phyloP scores from a whole-genome alignment of 1,140 invertebrate species.

The Drosophila nasuta region DNA sequence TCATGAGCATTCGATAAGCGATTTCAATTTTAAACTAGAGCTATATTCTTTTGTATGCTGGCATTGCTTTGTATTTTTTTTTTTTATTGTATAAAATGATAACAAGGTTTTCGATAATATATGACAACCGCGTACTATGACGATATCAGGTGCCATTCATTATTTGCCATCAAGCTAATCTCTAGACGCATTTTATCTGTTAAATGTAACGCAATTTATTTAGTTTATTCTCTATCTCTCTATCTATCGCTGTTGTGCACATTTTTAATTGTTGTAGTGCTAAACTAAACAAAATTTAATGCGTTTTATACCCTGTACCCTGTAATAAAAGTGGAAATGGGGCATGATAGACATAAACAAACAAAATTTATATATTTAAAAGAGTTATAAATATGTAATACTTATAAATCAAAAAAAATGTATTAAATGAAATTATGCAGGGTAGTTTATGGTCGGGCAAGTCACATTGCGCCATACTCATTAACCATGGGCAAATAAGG shows the following conservation, averaged over 20 bases:
- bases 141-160: conserved; percentile 13
- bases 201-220: not conserved
- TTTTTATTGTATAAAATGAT: conserved; percentile 6
- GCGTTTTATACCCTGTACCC: not conserved
- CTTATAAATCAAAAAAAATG: not conserved
- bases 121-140: not conserved
- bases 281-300: not conserved
- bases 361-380: too few species aligned
- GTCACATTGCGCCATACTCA: not conserved
- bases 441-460: not conserved
- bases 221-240: not conserved
- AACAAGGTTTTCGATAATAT: not conserved
- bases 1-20: conserved; percentile 11
- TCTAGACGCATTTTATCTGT: not conserved
- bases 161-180: conserved; percentile 11
- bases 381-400: not conserved
- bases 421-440: not conserved
- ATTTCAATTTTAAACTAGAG: conserved; percentile 1
- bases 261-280: not conserved
- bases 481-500: not conserved
- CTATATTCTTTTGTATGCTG: not conserved
- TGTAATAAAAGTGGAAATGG: not conserved
- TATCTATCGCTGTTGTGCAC: not conserved
- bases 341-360: not conserved
- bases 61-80: not conserved